These are phyloP conservation scores for Leucozona laternaria DNA, from an alignment of 2,888 invertebrate species.

Conservation along the genomic window DNA sequence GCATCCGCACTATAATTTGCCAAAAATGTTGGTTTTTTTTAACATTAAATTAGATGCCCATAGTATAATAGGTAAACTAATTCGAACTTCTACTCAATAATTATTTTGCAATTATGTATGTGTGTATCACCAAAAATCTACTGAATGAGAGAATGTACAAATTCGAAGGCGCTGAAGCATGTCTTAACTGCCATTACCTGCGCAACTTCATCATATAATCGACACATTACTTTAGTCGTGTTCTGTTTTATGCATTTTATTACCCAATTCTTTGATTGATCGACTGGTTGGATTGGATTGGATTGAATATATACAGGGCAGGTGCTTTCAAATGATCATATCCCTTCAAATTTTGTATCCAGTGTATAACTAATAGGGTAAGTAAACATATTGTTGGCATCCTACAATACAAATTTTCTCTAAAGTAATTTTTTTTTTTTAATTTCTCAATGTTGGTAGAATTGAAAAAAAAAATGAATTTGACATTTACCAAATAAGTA, in stretches of 20 bases:
- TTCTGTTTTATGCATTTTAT: not conserved
- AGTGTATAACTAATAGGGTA: not conserved
- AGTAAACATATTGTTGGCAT: not conserved
- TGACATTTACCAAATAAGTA: too few species aligned
- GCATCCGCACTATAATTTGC: not conserved
- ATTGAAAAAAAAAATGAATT: too few species aligned
- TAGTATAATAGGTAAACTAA: not conserved
- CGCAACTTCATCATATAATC: slow-evolving; percentile 35
- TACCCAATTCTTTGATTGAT: not conserved
- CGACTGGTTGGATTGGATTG: not conserved
- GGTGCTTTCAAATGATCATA: slow-evolving; percentile 16
- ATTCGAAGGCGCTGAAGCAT: slow-evolving; percentile 10
- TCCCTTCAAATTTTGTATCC: not conserved
- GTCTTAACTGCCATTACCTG: not conserved
- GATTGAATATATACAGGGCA: not conserved
- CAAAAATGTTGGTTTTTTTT: not conserved
- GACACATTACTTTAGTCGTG: not conserved
- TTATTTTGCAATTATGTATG: slow-evolving; percentile 11
- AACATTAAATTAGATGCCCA: not conserved
- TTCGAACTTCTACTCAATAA: not conserved
- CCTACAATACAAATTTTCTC: not conserved
- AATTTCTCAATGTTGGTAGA: not conserved
- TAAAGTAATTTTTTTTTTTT: too few species aligned
- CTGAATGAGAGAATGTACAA: slow-evolving; percentile 22
- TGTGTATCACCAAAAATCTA: slow-evolving; percentile 2